phyloP scores from a whole-genome alignment of 2,797 vertebrate genomes.

The Petrocephalus schoutedeni region DNA sequence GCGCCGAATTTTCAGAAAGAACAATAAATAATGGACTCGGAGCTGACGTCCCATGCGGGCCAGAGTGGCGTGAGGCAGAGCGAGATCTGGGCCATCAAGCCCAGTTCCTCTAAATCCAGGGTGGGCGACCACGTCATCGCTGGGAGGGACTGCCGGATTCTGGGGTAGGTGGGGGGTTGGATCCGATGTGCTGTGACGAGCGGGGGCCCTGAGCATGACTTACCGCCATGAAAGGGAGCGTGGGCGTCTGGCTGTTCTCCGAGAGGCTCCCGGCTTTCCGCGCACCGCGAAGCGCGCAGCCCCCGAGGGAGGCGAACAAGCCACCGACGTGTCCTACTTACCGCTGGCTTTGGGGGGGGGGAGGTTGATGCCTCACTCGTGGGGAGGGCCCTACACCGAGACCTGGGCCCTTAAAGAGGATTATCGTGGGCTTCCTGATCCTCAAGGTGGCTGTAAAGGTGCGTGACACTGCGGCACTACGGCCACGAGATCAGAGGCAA shows the following conservation, averaged over 20 bases:
- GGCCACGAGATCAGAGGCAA: constrained; percentile 41
- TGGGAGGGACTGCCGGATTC: background rate
- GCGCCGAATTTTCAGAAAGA: constrained; percentile 66
- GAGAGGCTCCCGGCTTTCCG: background rate
- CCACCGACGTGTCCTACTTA: background rate
- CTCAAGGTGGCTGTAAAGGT: constrained; percentile 12
- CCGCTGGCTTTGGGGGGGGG: background rate
- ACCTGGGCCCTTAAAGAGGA: background rate
- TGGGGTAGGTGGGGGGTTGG: background rate
- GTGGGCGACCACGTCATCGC: background rate
- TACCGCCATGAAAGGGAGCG: background rate
- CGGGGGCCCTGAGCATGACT: background rate
- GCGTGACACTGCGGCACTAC: constrained; percentile 43
- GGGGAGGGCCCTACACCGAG: background rate
- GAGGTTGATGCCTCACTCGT: background rate
- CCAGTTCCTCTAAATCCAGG: background rate
- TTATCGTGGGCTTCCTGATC: constrained; percentile 6
- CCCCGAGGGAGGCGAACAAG: background rate
- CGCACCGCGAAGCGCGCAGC: background rate
- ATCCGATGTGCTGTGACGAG: background rate
- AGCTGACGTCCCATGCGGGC: constrained; percentile 56
- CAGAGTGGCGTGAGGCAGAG: background rate
- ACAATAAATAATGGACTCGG: constrained; percentile 67
- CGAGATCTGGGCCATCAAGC: background rate
- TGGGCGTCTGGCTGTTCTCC: background rate